These are phyloP conservation scores for Sula dactylatra DNA, from an alignment of 2,113 vertebrate species.

Conservation along the genomic window DNA sequence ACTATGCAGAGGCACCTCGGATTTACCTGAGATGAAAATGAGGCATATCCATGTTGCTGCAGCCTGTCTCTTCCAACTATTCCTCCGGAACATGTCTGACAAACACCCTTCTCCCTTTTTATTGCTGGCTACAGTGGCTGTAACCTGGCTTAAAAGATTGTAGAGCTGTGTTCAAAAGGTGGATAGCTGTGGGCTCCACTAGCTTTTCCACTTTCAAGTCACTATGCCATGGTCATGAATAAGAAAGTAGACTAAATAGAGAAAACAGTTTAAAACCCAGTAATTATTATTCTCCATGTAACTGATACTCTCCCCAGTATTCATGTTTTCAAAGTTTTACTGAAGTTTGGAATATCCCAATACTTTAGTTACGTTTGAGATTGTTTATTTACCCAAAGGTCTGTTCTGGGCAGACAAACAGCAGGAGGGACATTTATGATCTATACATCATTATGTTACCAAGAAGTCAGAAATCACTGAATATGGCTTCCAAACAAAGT, in stretches of 20 bases:
- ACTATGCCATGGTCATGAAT: not conserved
- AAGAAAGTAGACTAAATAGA: not conserved
- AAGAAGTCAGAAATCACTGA: slow-evolving; percentile 12
- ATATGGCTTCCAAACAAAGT: not conserved
- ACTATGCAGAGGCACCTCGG: not conserved
- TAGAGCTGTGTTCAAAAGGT: not conserved
- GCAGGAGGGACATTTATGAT: slow-evolving; percentile 1
- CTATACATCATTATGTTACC: not conserved
- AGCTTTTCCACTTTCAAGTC: not conserved
- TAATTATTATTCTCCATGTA: not conserved
- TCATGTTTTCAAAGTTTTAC: not conserved
- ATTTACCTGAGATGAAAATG: not conserved
- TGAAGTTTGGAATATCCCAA: not conserved
- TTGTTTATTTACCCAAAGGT: slow-evolving; percentile 4
- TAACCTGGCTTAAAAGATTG: not conserved
- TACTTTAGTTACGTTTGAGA: not conserved
- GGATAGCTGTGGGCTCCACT: not conserved
- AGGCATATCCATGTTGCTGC: not conserved
- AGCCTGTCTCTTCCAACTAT: not conserved
- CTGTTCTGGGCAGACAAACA: not conserved
- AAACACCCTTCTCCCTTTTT: not conserved
- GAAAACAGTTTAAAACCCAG: not conserved
- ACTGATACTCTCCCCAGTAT: not conserved
- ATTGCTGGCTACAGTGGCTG: not conserved
- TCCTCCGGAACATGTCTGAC: not conserved